Evolutionary conservation across 1,140 invertebrate genomes (phyloP).

Genomic region (Harpegnathos saltator): DNA sequence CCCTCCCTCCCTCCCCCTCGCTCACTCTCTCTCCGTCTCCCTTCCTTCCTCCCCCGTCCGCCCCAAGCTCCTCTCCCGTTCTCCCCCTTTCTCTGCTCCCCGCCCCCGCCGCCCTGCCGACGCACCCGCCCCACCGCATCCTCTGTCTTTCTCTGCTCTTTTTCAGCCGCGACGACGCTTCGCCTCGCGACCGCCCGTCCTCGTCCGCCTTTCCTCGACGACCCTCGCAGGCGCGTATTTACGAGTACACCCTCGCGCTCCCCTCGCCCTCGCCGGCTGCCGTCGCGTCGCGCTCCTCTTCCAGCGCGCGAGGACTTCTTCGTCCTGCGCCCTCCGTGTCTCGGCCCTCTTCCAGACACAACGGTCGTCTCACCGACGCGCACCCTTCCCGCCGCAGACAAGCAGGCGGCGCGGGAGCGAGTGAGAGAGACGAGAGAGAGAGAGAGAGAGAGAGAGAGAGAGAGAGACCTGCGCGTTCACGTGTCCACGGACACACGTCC

Average conservation of each 20-base stretch:
- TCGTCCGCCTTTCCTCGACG: conserved; percentile 38
- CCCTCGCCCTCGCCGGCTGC: conserved; percentile 39
- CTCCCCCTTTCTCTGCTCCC: conserved; percentile 49
- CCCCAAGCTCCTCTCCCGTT: conserved; percentile 43
- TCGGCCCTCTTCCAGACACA: conserved; percentile 39
- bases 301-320: conserved; percentile 19
- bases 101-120: background rate
- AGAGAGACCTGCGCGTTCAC: conserved; percentile 45
- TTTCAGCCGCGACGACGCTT: conserved; percentile 51
- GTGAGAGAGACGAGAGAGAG: conserved; percentile 11
- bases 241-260: conserved; percentile 31
- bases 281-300: conserved; percentile 25
- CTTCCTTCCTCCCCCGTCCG: conserved; percentile 35
- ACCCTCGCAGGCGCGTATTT: conserved; percentile 23
- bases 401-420: background rate
- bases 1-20: background rate
- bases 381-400: background rate
- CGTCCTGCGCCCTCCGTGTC: conserved; percentile 17
- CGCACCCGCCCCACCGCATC: conserved; percentile 39
- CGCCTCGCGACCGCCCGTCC: conserved; percentile 36
- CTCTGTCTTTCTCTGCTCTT: conserved; percentile 60
- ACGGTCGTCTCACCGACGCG: conserved; percentile 33
- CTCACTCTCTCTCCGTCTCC: conserved; percentile 41
- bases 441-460: background rate
- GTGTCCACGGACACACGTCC: conserved; percentile 58